phyloP scores from a whole-genome alignment of 1,140 invertebrate genomes.

The Caenorhabditis remanei region DNA sequence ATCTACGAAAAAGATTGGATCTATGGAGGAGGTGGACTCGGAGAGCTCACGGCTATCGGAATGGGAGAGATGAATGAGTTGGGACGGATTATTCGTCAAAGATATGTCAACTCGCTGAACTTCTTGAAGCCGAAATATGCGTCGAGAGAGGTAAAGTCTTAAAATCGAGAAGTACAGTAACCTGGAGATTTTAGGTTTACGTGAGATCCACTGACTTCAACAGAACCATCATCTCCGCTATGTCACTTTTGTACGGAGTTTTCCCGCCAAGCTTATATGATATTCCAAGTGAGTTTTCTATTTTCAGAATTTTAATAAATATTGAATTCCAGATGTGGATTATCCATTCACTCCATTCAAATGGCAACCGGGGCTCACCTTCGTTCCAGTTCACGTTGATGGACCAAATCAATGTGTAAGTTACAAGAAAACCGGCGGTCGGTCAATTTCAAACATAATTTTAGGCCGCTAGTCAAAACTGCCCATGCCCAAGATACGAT shows the following conservation, averaged over 20 bases:
- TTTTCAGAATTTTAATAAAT: background rate
- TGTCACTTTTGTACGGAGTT: constrained; percentile 14
- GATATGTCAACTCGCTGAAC: background rate
- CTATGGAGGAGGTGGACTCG: constrained; percentile 8
- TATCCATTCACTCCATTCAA: background rate
- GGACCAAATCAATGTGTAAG: constrained; percentile 19
- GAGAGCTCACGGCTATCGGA: background rate
- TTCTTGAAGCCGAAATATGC: constrained; percentile 1
- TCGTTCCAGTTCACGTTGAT: constrained; percentile 20
- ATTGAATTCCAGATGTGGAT: background rate
- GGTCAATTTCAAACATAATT: background rate
- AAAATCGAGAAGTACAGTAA: too few species aligned
- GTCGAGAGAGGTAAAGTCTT: background rate
- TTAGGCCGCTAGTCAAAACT: constrained; percentile 29
- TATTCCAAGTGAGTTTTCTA: background rate
- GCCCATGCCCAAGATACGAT: constrained; percentile 33
- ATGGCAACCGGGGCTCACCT: constrained; percentile 31
- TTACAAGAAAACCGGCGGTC: background rate
- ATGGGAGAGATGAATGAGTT: constrained; percentile 26
- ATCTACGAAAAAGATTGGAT: constrained; percentile 37
- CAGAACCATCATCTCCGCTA: constrained; percentile 29
- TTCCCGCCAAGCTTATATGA: constrained; percentile 48
- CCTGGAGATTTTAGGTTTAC: background rate
- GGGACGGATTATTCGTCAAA: background rate
- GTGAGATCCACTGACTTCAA: constrained; percentile 12